These are phyloP conservation scores for Sylvilagus floridanus DNA, from an alignment of 2,797 vertebrate genomes.

Conservation along the genomic window DNA sequence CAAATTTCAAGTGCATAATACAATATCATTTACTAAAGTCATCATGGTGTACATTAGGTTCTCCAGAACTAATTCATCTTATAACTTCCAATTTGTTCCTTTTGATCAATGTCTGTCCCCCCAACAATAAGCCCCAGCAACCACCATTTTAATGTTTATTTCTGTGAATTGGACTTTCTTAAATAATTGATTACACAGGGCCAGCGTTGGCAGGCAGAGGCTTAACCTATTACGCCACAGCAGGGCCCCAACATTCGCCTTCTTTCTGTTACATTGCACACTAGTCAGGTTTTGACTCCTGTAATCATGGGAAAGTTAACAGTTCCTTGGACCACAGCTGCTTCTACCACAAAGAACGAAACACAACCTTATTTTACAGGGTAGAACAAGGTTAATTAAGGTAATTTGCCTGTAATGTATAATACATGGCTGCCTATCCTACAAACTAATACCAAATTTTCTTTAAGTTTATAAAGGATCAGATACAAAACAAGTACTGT, in stretches of 20 bases:
- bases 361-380: not conserved
- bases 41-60: no score
- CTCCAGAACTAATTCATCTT: not conserved
- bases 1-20: no score
- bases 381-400: not conserved
- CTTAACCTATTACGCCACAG: no score
- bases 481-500: not conserved
- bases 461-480: not conserved
- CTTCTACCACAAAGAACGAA: not conserved
- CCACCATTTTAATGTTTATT: not conserved
- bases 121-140: not conserved
- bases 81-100: not conserved
- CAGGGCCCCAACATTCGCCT: not conserved
- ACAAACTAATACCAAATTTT: not conserved
- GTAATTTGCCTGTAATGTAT: no score
- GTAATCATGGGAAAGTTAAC: not conserved
- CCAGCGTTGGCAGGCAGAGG: no score
- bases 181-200: no score
- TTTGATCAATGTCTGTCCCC: not conserved
- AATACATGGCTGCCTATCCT: not conserved
- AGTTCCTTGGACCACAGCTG: not conserved
- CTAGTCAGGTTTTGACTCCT: not conserved
- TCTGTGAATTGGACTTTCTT: not conserved
- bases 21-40: no score
- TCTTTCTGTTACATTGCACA: not conserved